Conservation (phyloP, 2,797 vertebrate genomes). For the Gallirallus australis region DNA sequence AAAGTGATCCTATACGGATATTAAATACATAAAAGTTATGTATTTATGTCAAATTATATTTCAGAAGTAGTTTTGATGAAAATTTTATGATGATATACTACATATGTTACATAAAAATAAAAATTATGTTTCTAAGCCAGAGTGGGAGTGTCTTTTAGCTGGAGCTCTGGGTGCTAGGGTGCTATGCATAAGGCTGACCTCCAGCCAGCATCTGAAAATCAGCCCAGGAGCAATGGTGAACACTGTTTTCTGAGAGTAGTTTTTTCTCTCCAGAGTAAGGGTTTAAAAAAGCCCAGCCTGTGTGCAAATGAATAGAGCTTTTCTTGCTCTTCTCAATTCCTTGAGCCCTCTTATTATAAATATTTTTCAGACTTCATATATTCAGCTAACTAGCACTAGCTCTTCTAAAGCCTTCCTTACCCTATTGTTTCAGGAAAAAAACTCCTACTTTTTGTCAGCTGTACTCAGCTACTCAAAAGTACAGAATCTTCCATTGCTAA, state of each 20-base stretch:
- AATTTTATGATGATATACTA: background rate
- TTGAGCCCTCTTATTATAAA: background rate
- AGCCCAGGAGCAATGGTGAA: background rate
- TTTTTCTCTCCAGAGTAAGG: background rate
- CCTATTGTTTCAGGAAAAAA: background rate
- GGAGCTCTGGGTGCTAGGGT: background rate
- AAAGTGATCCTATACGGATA: background rate
- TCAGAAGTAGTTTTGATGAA: background rate
- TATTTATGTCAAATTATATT: background rate
- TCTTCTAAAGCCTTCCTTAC: background rate
- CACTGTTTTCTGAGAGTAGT: accelerated
- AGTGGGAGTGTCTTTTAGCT: background rate
- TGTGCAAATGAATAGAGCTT: background rate
- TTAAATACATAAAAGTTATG: background rate
- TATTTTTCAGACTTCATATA: background rate
- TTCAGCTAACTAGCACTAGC: background rate
- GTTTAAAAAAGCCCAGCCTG: background rate
- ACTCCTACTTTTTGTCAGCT: background rate
- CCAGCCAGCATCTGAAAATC: background rate
- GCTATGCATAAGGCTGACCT: background rate
- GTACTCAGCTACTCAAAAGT: background rate
- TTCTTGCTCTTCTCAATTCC: background rate
- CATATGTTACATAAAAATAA: background rate
- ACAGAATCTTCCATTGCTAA: background rate
- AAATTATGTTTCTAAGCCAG: background rate